Evolutionary conservation across 2,888 invertebrate genomes (phyloP).

Genomic region (Yponomeuta malinellus): DNA sequence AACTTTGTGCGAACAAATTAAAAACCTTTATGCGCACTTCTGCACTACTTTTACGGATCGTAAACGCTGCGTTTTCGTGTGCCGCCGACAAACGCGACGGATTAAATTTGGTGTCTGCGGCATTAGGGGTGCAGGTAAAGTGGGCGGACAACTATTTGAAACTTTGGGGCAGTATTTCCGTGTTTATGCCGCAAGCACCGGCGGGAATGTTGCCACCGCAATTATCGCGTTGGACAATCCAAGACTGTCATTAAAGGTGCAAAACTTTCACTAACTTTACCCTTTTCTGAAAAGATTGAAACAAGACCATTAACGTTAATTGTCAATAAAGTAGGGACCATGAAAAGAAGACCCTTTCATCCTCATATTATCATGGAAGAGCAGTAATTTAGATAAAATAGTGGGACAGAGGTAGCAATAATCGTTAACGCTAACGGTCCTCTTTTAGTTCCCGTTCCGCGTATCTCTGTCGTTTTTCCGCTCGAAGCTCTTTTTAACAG

Average conservation of each 20-base stretch:
- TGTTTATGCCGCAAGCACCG: not conserved
- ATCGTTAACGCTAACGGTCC: conserved; percentile 55
- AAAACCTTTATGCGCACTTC: conserved; percentile 51
- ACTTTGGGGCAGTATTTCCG: not conserved
- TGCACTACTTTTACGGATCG: conserved; percentile 33
- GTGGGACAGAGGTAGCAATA: conserved; percentile 45
- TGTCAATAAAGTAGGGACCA: conserved; percentile 16
- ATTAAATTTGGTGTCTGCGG: conserved; percentile 17
- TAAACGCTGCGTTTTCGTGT: conserved; percentile 24
- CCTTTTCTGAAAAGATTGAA: not conserved
- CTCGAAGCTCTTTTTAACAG: conserved; percentile 39
- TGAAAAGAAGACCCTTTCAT: conserved; percentile 28
- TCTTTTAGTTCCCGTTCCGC: conserved; percentile 44
- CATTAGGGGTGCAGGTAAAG: not conserved
- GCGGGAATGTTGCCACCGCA: conserved; percentile 4
- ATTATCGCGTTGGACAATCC: conserved; percentile 12
- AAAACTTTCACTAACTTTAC: not conserved
- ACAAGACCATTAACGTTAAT: conserved; percentile 9
- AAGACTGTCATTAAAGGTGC: not conserved
- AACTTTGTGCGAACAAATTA: conserved; percentile 60
- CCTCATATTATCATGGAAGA: conserved; percentile 46
- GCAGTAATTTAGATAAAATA: conserved; percentile 53
- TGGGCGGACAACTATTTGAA: conserved; percentile 9
- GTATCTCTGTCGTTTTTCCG: conserved; percentile 37
- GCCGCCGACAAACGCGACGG: conserved; percentile 9